Evolutionary conservation across 2,113 vertebrate genomes (phyloP), one percentile per base, ranked within the genome.

Genomic region (Brachionichthys hirsutus): DNA sequence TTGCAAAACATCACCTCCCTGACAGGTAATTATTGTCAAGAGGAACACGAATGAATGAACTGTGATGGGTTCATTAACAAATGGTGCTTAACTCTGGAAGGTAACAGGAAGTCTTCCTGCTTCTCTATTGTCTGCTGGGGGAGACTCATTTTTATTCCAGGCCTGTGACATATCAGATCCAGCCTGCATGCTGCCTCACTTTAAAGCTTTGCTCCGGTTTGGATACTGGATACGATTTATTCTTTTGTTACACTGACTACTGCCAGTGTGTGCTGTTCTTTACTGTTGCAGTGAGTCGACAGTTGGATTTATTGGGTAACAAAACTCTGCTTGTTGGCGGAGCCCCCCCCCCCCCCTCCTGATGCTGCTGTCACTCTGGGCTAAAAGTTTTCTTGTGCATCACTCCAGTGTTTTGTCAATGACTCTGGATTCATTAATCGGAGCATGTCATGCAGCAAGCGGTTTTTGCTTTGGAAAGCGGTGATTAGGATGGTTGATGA

Each of bases 401-500:
- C 48, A 41, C 30, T 71, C 60, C 41, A 16, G 41, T 43, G 14
- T 78, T 74, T 66, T 77, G 58, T 80, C 82, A 75, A 35, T 72
- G 72, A 54, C 54, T 50, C 62, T 62, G 59, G 69, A 81, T 70
- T 70, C 67, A 81, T 81, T 81, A 75, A 81, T 70, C 53, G 75
- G 62, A 64, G 45, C 54, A 24, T 10, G 57, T 52, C 65, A 75
- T 76, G 78, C 63, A 55, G 80, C 75, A 67, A 77, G 68, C 45
- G 43, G 56, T 77, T 84, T n/a, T 76, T 82, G 63, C 68, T 77
- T 83, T 75, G 71, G 74, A 74, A 78, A 67, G 54, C 73, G 77
- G 75, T 75, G 81, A 86, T 84, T 83, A 84, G 68, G 70, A 74
- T 79, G 66, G 81, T 83, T 84, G 83, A 82, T 83, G 80, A 73